Conservation (phyloP, 2,888 invertebrate genomes). For the Cremastobaeus sp. region DNA sequence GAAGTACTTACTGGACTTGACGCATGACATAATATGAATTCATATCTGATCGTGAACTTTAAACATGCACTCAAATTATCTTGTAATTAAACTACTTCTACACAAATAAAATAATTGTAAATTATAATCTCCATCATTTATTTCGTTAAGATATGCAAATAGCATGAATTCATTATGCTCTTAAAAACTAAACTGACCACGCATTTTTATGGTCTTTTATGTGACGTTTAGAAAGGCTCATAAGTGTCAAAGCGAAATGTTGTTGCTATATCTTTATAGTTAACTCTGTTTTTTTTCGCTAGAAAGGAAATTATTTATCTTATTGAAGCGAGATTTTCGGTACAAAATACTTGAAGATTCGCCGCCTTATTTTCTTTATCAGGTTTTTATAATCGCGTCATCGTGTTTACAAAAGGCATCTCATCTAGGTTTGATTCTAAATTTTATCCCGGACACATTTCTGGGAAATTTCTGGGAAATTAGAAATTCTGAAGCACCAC, state of each 20-base stretch:
- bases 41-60: constrained; percentile 5
- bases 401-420: constrained; percentile 6
- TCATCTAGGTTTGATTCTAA: constrained; percentile 9
- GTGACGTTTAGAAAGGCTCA: no score
- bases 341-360: neutral
- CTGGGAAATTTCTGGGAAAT: neutral
- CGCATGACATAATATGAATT: constrained; percentile 7
- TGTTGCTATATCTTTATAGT: no score
- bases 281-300: neutral
- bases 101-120: neutral
- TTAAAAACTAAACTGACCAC: no score
- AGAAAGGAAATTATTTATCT: neutral
- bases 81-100: neutral
- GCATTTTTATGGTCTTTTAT: no score
- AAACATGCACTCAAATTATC: neutral
- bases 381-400: constrained; percentile 6
- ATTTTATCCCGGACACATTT: neutral
- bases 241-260: no score
- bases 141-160: neutral
- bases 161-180: no score
- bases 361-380: constrained; percentile 9
- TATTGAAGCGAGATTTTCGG: neutral
- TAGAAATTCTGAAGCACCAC: neutral
- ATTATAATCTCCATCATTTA: neutral
- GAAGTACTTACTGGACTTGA: constrained; percentile 1